A percentile compares a stretch with the other conserved stretches of the same genome.
These are phyloP conservation scores for Hemaris fuciformis DNA, from an alignment of 2,888 invertebrate species.

Conservation along the genomic window DNA sequence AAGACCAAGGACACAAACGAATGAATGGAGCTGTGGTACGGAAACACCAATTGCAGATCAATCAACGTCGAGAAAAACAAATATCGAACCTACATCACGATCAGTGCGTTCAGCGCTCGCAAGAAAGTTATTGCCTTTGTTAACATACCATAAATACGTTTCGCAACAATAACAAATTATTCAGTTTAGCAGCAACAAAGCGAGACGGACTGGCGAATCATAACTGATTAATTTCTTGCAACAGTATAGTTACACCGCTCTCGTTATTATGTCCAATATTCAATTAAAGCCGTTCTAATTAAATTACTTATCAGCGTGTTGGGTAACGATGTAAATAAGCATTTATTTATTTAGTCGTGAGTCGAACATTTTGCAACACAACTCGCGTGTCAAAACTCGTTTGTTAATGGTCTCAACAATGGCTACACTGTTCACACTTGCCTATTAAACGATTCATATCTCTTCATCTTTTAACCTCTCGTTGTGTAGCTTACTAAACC, in stretches of 20 bases:
- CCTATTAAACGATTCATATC: constrained; percentile 73
- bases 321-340: constrained; percentile 65
- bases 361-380: constrained; percentile 64
- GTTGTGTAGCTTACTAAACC: constrained; percentile 51
- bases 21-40: neutral
- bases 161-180: constrained; percentile 43
- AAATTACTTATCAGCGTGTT: constrained; percentile 67
- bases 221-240: constrained; percentile 61
- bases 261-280: constrained; percentile 60
- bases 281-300: constrained; percentile 69
- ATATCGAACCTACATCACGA: constrained; percentile 33
- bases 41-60: constrained; percentile 7
- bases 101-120: constrained; percentile 32
- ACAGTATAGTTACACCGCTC: constrained; percentile 40
- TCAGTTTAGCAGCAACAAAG: constrained; percentile 41
- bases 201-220: constrained; percentile 48
- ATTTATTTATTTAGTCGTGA: constrained; percentile 73
- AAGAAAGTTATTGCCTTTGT: constrained; percentile 52
- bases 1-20: neutral
- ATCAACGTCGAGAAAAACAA: constrained; percentile 28
- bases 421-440: constrained; percentile 69
- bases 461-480: constrained; percentile 64
- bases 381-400: constrained; percentile 75
- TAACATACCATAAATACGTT: constrained; percentile 38
- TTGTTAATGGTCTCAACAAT: constrained; percentile 70